Base-by-base conservation (phyloP, 2,888 invertebrate genomes). In the Notodonta ziczac region DNA sequence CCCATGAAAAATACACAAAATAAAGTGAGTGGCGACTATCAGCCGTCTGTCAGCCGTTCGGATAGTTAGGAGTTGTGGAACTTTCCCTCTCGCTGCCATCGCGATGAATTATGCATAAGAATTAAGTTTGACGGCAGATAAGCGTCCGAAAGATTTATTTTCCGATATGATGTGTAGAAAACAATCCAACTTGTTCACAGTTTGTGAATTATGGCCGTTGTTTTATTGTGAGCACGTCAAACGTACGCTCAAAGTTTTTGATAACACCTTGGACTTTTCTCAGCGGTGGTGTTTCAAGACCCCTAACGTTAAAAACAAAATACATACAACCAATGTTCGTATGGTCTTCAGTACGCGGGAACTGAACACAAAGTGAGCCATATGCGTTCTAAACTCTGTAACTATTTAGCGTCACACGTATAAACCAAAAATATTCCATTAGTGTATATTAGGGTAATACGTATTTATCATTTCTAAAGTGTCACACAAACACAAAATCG, bases 101-200 rank as follows among this genome's bases (percentile, higher is more conserved):
- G 86, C 86, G 73, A 91, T 93, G 93, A 91, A 92, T 93, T 91
- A 93, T 93, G 88, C 90, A 92, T 91, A 86, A 89, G 91, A 91
- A 93, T 93, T 91, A 92, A 91, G 86, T 92, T 92, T 91, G 91
- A 91, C 90, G 90, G 82, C 84, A 90, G 93, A 93, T 93, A 93
- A 91, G 89, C 88, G 87, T 83, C 85, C 81, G 70, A 87, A 90
- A 93, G 93, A 93, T 93, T 92, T 93, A 93, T 92, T 90, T 87
- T 84, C 82, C 88, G 90, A 90, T 91, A 92, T 92, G 92, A 92
- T 90, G 91, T 91, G 90, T 86, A 90, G 90, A 91, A 91, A 90
- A 92, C 91, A 92, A 91, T 92, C 88, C 89, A 90, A 92, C 87
- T 91, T 90, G 89, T 89, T 89, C 77, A 84, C 84, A 86, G 85